Evolutionary conservation across 2,113 vertebrate genomes (phyloP).

Genomic region (Myotis brandtii): DNA sequence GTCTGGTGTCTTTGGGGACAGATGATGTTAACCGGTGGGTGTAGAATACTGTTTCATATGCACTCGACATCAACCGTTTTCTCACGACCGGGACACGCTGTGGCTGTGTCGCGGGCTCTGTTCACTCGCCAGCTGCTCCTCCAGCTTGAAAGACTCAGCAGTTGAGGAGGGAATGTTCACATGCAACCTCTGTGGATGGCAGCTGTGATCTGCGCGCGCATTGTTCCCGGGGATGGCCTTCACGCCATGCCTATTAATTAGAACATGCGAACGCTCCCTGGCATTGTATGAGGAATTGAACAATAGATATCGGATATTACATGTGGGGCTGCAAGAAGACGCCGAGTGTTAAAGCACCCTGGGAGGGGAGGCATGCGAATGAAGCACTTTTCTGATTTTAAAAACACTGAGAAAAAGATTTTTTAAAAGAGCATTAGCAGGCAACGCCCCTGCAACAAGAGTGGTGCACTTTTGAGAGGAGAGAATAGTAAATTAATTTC

Average conservation of each 20-base stretch:
- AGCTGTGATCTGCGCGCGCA: slow-evolving; percentile 79
- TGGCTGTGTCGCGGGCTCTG: slow-evolving; percentile 60
- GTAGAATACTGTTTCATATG: slow-evolving; percentile 51
- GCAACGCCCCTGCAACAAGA: neutral
- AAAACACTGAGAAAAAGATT: neutral
- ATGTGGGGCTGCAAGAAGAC: neutral
- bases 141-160: slow-evolving; percentile 61
- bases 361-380: slow-evolving; percentile 12
- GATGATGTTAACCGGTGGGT: slow-evolving; percentile 14
- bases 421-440: slow-evolving; percentile 47
- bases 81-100: slow-evolving; percentile 42
- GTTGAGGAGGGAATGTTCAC: slow-evolving; percentile 74
- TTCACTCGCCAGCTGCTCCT: slow-evolving; percentile 74
- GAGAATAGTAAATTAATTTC: slow-evolving; percentile 50
- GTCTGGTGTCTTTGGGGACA: neutral
- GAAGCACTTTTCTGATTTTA: slow-evolving; percentile 45
- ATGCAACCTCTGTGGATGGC: slow-evolving; percentile 74
- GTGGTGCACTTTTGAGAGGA: neutral
- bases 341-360: neutral
- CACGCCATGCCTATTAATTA: slow-evolving; percentile 80
- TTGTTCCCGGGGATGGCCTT: slow-evolving; percentile 71
- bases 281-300: slow-evolving; percentile 68
- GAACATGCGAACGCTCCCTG: slow-evolving; percentile 73
- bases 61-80: slow-evolving; percentile 68
- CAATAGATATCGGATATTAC: slow-evolving; percentile 76